These are phyloP conservation scores for Anorthoa munda DNA, from an alignment of 2,888 invertebrate species.

Conservation along the genomic window DNA sequence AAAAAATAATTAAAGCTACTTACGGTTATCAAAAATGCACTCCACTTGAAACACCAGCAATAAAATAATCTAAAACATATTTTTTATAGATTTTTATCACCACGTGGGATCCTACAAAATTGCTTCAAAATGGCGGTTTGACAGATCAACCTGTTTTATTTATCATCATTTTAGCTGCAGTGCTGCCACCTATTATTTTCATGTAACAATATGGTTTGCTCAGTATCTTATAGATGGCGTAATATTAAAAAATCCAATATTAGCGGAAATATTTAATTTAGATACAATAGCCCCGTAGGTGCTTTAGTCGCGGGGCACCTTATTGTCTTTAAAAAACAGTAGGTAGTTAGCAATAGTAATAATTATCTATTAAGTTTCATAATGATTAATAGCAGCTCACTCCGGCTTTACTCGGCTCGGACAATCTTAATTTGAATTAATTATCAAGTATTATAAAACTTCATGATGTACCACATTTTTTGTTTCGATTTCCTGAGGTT, in stretches of 20 bases:
- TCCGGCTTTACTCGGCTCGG: too few relatives aligned
- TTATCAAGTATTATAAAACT: too few relatives aligned
- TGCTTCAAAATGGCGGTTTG: constrained; percentile 39
- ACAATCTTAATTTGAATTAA: too few relatives aligned
- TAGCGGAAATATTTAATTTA: not conserved
- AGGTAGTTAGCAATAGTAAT: too few relatives aligned
- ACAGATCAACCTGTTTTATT: constrained; percentile 8
- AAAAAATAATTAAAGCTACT: constrained; percentile 21
- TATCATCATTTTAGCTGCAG: constrained; percentile 1
- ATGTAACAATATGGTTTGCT: too few relatives aligned
- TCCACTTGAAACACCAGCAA: constrained; percentile 20
- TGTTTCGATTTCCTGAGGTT: too few relatives aligned
- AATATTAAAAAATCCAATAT: not conserved
- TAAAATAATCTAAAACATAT: not conserved
- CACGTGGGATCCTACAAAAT: constrained; percentile 44
- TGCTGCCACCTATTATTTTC: not conserved
- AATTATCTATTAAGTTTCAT: too few relatives aligned
- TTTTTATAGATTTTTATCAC: constrained; percentile 1
- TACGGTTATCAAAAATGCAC: constrained; percentile 19
- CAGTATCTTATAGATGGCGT: too few relatives aligned
- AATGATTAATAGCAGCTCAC: too few relatives aligned
- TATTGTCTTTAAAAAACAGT: too few relatives aligned
- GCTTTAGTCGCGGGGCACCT: not conserved
- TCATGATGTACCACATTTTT: too few relatives aligned
- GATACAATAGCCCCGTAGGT: not conserved